phyloP scores from a whole-genome alignment of 2,888 invertebrate genomes.

The Oligia strigilis region DNA sequence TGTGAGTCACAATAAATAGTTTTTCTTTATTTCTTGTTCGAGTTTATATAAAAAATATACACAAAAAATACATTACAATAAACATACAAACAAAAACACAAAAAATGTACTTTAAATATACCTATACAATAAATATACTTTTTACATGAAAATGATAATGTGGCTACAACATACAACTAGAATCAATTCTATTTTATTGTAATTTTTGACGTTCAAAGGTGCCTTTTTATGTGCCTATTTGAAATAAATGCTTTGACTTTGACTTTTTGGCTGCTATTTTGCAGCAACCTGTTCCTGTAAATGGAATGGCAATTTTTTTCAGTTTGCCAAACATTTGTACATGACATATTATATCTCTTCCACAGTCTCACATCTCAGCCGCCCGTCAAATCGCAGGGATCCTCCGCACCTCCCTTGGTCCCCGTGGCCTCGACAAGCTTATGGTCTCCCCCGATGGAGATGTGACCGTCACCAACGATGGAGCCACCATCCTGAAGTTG shows the following conservation, averaged over 20 bases:
- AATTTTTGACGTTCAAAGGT: too few species aligned
- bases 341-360: not conserved
- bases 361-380: constrained; percentile 99
- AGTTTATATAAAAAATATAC: too few species aligned
- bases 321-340: not conserved
- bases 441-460: constrained; percentile 99
- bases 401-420: constrained; percentile 98
- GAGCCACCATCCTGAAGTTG: constrained; percentile 99
- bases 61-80: too few species aligned
- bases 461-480: constrained; percentile 99
- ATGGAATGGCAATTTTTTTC: not conserved
- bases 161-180: too few species aligned
- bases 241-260: too few species aligned
- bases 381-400: constrained; percentile 97
- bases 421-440: constrained; percentile 99
- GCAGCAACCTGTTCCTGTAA: not conserved
- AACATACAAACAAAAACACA: too few species aligned
- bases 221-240: too few species aligned
- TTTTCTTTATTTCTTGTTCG: not conserved
- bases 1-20: not conserved
- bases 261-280: not conserved
- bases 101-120: too few species aligned
- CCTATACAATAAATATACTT: too few species aligned
- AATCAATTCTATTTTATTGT: too few species aligned
- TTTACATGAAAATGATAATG: not conserved